Percentiles rank a stretch among this genome's conserved stretches.
Conservation (phyloP, 2,113 vertebrate species). For the Nibea coibor region DNA sequence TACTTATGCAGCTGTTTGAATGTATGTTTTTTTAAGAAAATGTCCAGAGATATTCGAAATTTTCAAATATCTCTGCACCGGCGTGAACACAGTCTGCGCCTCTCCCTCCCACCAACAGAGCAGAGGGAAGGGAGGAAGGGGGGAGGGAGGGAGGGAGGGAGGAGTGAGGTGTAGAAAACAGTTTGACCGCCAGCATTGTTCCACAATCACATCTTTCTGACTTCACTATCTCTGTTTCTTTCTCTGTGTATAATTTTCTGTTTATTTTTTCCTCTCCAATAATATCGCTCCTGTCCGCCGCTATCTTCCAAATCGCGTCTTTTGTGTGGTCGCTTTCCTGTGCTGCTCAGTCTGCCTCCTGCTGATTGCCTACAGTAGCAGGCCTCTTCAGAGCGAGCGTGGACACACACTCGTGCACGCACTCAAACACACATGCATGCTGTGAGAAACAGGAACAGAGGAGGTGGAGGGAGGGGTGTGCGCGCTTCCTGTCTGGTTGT, state of each 20-base stretch:
- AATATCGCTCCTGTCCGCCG: conserved; percentile 31
- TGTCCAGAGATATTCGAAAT: not conserved
- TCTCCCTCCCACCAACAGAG: not conserved
- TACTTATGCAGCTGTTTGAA: not conserved
- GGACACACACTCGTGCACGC: conserved; percentile 34
- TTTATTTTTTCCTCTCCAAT: conserved; percentile 32
- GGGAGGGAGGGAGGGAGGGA: conserved; percentile 50
- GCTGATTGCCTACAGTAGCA: conserved; percentile 60
- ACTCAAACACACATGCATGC: conserved; percentile 9
- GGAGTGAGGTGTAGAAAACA: conserved; percentile 49
- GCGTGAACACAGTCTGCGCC: not conserved
- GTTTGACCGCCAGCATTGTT: conserved; percentile 58
- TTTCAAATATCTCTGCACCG: conserved; percentile 13
- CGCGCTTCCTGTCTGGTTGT: conserved; percentile 62
- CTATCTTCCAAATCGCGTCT: conserved; percentile 38
- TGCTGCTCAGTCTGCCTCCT: conserved; percentile 53
- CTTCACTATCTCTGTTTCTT: not conserved
- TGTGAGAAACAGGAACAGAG: conserved; percentile 69
- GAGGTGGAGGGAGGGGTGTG: conserved; percentile 22
- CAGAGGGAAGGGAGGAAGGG: conserved; percentile 50
- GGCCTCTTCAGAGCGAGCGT: not conserved
- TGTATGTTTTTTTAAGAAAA: not conserved
- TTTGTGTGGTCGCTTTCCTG: conserved; percentile 28
- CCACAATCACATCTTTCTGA: conserved; percentile 53
- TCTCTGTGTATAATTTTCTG: conserved; percentile 23